phyloP scores from a whole-genome alignment of 2,888 invertebrate genomes.

The Caenorhabditis imperialis region DNA sequence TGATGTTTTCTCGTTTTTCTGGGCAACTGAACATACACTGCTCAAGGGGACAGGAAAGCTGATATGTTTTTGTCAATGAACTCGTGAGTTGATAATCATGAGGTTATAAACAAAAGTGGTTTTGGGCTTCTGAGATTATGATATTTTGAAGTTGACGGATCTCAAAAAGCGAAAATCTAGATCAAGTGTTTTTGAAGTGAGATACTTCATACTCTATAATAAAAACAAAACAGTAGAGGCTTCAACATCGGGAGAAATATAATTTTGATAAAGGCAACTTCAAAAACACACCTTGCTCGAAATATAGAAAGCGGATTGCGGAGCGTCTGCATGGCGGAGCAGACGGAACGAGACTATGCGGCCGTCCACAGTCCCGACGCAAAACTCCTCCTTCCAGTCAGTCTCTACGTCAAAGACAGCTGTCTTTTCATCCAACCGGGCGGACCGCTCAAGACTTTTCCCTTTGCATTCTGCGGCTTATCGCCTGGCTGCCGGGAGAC shows the following conservation, averaged over 20 bases:
- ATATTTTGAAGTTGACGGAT: too few species aligned
- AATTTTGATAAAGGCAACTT: not conserved
- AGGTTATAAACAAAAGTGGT: too few species aligned
- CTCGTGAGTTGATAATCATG: too few species aligned
- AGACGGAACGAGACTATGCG: slow-evolving; percentile 26
- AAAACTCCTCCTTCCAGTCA: slow-evolving; percentile 48
- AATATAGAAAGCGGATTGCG: slow-evolving; percentile 54
- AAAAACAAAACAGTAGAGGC: too few species aligned
- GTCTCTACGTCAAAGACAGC: slow-evolving; percentile 42
- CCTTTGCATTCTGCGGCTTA: slow-evolving; percentile 47
- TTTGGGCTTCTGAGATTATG: too few species aligned
- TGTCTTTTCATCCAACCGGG: slow-evolving; percentile 48
- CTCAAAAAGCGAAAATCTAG: too few species aligned
- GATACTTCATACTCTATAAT: too few species aligned
- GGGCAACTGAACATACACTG: slow-evolving; percentile 21
- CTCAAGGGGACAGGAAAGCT: slow-evolving; percentile 8
- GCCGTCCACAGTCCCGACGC: slow-evolving; percentile 39
- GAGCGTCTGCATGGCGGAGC: slow-evolving; percentile 49
- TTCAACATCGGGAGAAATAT: too few species aligned
- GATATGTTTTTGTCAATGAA: slow-evolving; percentile 19
- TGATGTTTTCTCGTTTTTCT: slow-evolving; percentile 9
- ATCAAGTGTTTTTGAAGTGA: too few species aligned
- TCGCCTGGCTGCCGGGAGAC: slow-evolving; percentile 8
- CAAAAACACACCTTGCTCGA: slow-evolving; percentile 41
- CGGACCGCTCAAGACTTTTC: slow-evolving; percentile 44